Evolutionary conservation across 2,888 invertebrate species (phyloP), one percentile per base, ranked within the genome.

Genomic region (Diaperis boleti): DNA sequence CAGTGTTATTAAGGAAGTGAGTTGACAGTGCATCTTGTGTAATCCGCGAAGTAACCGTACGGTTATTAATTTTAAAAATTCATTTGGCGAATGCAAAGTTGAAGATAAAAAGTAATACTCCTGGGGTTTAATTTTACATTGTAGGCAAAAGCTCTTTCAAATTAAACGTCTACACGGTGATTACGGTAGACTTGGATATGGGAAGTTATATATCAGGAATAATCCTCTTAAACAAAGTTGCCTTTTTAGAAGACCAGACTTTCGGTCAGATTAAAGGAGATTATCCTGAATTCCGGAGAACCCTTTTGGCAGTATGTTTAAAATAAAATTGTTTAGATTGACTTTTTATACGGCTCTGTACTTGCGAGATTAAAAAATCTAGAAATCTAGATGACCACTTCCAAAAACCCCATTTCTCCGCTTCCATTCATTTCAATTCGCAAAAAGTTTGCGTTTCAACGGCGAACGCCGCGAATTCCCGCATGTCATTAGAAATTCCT

Each of bases 191-290:
- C 70, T 72, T 72, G 74, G 71, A 72, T 72, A 76, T 72, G 72
- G 72, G 71, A 75, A 76, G 77, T 78, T 77, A 77, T 78, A 78
- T 77, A 78, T 78, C 78, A 78, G 71, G 71, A 67, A 69, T 78
- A 78, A 78, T 78, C 78, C 77, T 72, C 78, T 78, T 78, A 76
- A 73, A 75, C 73, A 74, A 76, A 77, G 78, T 76, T 78, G 76
- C 76, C 78, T 77, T 77, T 78, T 76, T 75, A 74, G 76, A 70
- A 70, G 72, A 76, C 74, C 72, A 74, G 75, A 76, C 77, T 76
- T 64, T 72, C 71, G 74, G 76, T 69, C 71, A 71, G 75, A 75
- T 77, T 76, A 77, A 72, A 76, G 72, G 62, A 71, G 76, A 75
- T 78, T 76, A 77, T 74, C 76, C 70, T 54, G 69, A 72, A 72